Conservation (phyloP, 2,888 invertebrate genomes). For the Meiosimyza platycephala region DNA sequence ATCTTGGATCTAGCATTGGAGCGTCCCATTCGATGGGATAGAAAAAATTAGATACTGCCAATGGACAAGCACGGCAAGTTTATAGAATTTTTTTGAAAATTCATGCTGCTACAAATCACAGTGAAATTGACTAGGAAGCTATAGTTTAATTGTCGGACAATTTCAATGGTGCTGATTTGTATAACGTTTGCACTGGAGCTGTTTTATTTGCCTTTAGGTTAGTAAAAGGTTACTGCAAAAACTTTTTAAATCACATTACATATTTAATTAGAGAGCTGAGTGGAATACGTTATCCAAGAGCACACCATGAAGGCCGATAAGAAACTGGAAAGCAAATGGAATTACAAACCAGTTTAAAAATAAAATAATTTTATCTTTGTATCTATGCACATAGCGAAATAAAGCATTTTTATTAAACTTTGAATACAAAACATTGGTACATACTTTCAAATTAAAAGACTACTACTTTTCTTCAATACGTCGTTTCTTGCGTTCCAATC, state of each 20-base stretch:
- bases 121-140: too few species aligned
- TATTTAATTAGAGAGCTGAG: constrained; percentile 73
- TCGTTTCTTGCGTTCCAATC: constrained; percentile 81
- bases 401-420: constrained; percentile 21
- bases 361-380: constrained; percentile 36
- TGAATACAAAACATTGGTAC: too few species aligned
- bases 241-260: neutral
- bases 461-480: too few species aligned
- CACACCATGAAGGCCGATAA: constrained; percentile 99
- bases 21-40: constrained; percentile 94
- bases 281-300: constrained; percentile 97
- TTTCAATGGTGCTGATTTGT: too few species aligned
- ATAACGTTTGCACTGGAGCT: constrained; percentile 99
- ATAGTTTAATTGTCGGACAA: too few species aligned
- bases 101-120: too few species aligned
- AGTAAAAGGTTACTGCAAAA: neutral
- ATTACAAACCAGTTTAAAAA: constrained; percentile 96
- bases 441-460: too few species aligned
- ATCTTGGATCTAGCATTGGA: constrained; percentile 98
- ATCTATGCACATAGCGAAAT: constrained; percentile 5
- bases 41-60: constrained; percentile 99
- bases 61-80: constrained; percentile 88
- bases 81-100: constrained; percentile 94
- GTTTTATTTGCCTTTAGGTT: constrained; percentile 96
- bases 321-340: constrained; percentile 97